Percentiles rank a stretch among this genome's conserved stretches.
These are phyloP conservation scores for Eupsilia transversa DNA, from an alignment of 2,888 invertebrate species.

Conservation along the genomic window DNA sequence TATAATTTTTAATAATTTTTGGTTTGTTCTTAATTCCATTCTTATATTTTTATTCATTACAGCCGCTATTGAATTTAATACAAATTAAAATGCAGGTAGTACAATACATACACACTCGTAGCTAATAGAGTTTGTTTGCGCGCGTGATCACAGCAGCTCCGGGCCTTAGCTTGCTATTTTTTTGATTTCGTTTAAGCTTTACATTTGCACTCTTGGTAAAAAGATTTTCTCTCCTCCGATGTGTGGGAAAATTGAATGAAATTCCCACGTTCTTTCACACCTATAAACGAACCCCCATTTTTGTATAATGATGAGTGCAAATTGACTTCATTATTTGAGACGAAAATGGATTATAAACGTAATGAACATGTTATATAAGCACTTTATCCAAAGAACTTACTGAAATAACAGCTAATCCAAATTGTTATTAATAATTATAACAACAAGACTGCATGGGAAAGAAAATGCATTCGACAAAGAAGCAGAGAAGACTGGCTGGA, in stretches of 20 bases:
- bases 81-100: constrained; percentile 47
- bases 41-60: background rate
- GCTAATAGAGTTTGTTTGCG: constrained; percentile 46
- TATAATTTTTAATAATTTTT: too few species aligned
- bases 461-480: background rate
- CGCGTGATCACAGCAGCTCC: constrained; percentile 25
- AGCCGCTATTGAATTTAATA: constrained; percentile 23
- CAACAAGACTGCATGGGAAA: background rate
- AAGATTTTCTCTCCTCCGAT: constrained; percentile 43
- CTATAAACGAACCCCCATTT: constrained; percentile 46
- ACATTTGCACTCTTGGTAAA: constrained; percentile 54
- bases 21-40: background rate
- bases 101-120: constrained; percentile 9
- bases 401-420: background rate
- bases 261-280: constrained; percentile 49
- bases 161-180: constrained; percentile 55
- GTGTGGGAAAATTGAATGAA: constrained; percentile 54
- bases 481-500: background rate
- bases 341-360: constrained; percentile 30
- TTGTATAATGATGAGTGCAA: constrained; percentile 48
- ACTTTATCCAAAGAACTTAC: background rate
- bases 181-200: constrained; percentile 58
- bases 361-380: constrained; percentile 7
- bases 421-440: background rate
- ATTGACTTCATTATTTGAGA: constrained; percentile 51